Evolutionary conservation across 2,888 invertebrate species (phyloP).

Genomic region (Mythimna vitellina): DNA sequence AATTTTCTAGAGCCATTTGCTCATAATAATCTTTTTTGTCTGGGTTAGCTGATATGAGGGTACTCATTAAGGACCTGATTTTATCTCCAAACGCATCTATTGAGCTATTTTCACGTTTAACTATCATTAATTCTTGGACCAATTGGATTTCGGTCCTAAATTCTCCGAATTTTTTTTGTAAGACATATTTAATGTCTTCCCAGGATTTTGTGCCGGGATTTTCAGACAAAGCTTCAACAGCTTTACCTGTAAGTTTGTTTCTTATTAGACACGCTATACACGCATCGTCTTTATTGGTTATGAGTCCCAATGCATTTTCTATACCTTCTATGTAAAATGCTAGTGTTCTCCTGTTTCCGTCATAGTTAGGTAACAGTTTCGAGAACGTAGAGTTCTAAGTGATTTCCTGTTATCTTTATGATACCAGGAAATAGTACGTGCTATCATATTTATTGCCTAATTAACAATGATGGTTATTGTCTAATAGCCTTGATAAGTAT

Average conservation of each 20-base stretch:
- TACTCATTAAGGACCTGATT: slow-evolving; percentile 28
- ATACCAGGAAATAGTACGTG: not conserved
- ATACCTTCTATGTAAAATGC: slow-evolving; percentile 47
- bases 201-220: slow-evolving; percentile 14
- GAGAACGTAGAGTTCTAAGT: slow-evolving; percentile 30
- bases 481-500: not conserved
- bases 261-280: slow-evolving; percentile 55
- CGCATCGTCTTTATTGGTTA: slow-evolving; percentile 38
- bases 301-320: slow-evolving; percentile 54
- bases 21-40: slow-evolving; percentile 44
- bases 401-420: slow-evolving; percentile 33
- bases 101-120: slow-evolving; percentile 32
- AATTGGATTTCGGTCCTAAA: slow-evolving; percentile 52
- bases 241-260: slow-evolving; percentile 56
- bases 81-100: slow-evolving; percentile 40
- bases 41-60: slow-evolving; percentile 22
- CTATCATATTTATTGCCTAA: not conserved
- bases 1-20: slow-evolving; percentile 56
- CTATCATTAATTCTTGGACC: slow-evolving; percentile 48
- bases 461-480: not conserved
- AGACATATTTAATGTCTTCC: slow-evolving; percentile 43
- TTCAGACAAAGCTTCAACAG: slow-evolving; percentile 26
- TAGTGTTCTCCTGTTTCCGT: slow-evolving; percentile 54
- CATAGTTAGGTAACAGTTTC: slow-evolving; percentile 58
- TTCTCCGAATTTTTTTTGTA: slow-evolving; percentile 55